A percentile compares a stretch with the other conserved stretches of the same genome.
These are phyloP conservation scores for Pyrochroa serraticornis DNA, from an alignment of 2,888 invertebrate genomes.

Conservation along the genomic window DNA sequence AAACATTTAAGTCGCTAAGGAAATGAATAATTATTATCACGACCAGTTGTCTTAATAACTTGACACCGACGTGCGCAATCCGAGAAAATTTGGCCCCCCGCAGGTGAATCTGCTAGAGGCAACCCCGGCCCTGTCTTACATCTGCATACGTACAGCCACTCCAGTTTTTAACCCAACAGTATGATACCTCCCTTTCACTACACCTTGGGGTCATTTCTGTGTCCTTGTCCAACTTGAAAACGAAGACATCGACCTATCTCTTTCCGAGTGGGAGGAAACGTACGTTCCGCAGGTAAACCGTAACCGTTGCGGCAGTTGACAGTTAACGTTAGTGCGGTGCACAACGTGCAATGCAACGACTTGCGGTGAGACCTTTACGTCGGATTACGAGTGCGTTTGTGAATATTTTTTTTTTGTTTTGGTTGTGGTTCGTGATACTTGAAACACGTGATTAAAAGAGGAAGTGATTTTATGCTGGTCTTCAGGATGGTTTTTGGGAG, in stretches of 20 bases:
- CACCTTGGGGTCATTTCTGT: conserved; percentile 40
- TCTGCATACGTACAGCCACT: conserved; percentile 23
- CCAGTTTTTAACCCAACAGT: conserved; percentile 37
- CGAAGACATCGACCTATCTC: conserved; percentile 26
- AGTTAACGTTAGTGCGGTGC: conserved; percentile 38
- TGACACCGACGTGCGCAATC: no score
- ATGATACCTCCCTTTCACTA: conserved; percentile 49
- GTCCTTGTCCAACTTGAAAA: conserved; percentile 26
- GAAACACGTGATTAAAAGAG: conserved; percentile 1
- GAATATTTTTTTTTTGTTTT: conserved; percentile 3
- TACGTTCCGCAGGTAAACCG: conserved; percentile 43
- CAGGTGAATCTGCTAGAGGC: not conserved
- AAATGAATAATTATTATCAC: not conserved
- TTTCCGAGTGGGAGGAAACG: conserved; percentile 44
- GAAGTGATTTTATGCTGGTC: conserved; percentile 5
- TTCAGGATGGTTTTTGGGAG: conserved; percentile 56
- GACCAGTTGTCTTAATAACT: not conserved
- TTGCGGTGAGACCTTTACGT: conserved; percentile 18
- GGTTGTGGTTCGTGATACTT: conserved; percentile 11
- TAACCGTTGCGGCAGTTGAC: conserved; percentile 44
- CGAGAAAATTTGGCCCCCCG: not conserved
- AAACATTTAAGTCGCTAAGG: no score
- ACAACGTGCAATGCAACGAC: conserved; percentile 14
- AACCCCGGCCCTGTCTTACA: not conserved
- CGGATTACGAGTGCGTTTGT: conserved; percentile 6